Base-by-base conservation (phyloP, 2,113 vertebrate species). In the Glareola pratincola region DNA sequence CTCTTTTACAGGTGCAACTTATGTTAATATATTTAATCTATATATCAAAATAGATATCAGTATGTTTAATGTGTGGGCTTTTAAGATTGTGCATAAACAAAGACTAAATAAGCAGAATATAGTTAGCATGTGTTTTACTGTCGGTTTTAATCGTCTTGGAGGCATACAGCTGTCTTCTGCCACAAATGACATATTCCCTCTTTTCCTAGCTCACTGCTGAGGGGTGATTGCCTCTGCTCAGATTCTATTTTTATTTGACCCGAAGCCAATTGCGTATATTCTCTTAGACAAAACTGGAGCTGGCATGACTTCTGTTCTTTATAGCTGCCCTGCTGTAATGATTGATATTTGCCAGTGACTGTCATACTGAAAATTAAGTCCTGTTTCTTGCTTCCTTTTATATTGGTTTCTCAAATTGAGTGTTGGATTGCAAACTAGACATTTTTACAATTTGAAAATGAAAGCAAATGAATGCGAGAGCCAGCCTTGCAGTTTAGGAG, bases 191-290 rank as follows among this genome's bases (percentile, higher is more conserved):
- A 64, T 16, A 59, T 68, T 87, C 41, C 18, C 78, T 68, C 54
- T 59, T 88, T 43, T 67, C 80, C 77, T 76, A 13, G 1, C 20
- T 92, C 41, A 10, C 85, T 80, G 39, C 66, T 74, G 77, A 92
- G 92, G 84, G 95, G 51, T 17, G 30, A 51, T 69, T 43, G 57
- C 77, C 63, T 93, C 77, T 88, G 48, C 92, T 96, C 67, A 36
- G 20, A 59, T 84, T 94, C 97, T 98, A 94, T 97, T 98, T 98
- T 96, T 94, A 91, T 97, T 94, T 97, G 97, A 97, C 95, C 95
- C 4, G 12, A 88, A 98, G 96, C 94, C 96, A 97, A 32, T 56
- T 97, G 90, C 19, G 5, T 87, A 53, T 81, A 95, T 97, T 97
- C 85, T 85, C 68, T 92, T 48, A 86, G 72, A 86, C 77, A 90